Evolutionary conservation across 1,140 invertebrate genomes (phyloP), one percentile per base, ranked within the genome.

Genomic region (Colletes latitarsis): DNA sequence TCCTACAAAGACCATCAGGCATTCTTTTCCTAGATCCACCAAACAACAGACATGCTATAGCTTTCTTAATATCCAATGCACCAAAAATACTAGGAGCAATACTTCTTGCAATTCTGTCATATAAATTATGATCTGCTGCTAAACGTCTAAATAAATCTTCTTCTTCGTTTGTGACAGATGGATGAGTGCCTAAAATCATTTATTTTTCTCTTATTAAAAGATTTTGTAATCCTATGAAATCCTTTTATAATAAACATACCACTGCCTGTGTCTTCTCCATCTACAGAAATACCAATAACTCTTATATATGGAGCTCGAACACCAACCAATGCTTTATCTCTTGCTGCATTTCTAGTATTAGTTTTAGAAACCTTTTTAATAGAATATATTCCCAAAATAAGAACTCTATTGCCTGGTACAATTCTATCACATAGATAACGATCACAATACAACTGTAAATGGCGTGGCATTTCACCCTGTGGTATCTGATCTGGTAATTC

Each of bases 71-170:
- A 93, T 99, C 99, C 10, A 95, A 88, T 64, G 96, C 97, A 1
- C 99, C 99, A 93, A 96, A 99, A 84, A 99, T 99, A 88, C 99
- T 99, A 0, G 99, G 99, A 14, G 99, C 99, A 88, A 99, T 97
- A 71, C 98, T 99, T 82, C 95, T 96, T 0, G 97, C 95, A 72
- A 99, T 96, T 73, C 96, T 96, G 9, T 99, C 98, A 90, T 99
- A 99, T 57, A 99, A 94, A 92, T 99, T 96, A 0, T 97, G 94
- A 53, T 96, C 96, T 6, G 96, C 95, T 9, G 98, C 97, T 81
- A 99, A 93, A 85, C 97, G 94, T 15, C 96, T 93, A 90, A 99
- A 99, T 80, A 97, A 94, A 88, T 99, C 98, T 93, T 99, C 99
- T 88, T 99, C 99, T 66, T 97, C 97, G 0, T 95, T 91, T 4